Evolutionary conservation across 2,888 invertebrate genomes (phyloP).

Genomic region (Drosophila macrospina): DNA sequence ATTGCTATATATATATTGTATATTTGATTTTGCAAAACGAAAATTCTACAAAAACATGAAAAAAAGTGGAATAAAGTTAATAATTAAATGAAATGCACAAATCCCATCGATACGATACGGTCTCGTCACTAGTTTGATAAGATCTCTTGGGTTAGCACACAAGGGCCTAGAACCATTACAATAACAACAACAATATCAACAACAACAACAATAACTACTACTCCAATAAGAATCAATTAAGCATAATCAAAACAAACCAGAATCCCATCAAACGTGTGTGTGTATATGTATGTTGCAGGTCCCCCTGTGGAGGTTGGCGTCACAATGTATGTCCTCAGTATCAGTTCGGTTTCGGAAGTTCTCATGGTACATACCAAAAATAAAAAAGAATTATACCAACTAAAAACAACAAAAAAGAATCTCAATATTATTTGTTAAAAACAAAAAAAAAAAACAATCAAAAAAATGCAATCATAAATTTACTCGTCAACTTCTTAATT

Average conservation of each 20-base stretch:
- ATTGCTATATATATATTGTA: conserved; percentile 44
- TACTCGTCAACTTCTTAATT: conserved; percentile 49
- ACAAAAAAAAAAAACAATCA: conserved; percentile 43
- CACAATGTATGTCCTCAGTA: conserved; percentile 99
- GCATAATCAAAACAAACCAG: conserved; percentile 40
- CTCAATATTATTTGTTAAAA: conserved; percentile 40
- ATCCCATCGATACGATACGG: neutral
- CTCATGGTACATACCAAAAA: conserved; percentile 92
- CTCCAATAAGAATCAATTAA: conserved; percentile 44
- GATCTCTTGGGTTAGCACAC: conserved; percentile 37
- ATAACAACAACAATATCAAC: conserved; percentile 29
- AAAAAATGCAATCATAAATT: conserved; percentile 59
- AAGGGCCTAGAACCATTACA: conserved; percentile 19
- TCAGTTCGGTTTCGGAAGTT: conserved; percentile 99
- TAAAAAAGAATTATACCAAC: conserved; percentile 44
- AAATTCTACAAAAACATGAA: conserved; percentile 45
- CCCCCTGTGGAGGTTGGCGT: conserved; percentile 98
- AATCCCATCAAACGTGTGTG: conserved; percentile 82
- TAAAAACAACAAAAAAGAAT: conserved; percentile 47
- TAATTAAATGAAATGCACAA: neutral
- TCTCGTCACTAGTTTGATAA: neutral
- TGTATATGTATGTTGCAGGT: conserved; percentile 90
- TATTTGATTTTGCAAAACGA: conserved; percentile 70
- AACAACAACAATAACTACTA: conserved; percentile 34
- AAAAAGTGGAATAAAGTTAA: neutral